Evolutionary conservation across 2,113 vertebrate genomes (phyloP), one percentile per base, ranked within the genome.

Genomic region (Rhipidura dahli): DNA sequence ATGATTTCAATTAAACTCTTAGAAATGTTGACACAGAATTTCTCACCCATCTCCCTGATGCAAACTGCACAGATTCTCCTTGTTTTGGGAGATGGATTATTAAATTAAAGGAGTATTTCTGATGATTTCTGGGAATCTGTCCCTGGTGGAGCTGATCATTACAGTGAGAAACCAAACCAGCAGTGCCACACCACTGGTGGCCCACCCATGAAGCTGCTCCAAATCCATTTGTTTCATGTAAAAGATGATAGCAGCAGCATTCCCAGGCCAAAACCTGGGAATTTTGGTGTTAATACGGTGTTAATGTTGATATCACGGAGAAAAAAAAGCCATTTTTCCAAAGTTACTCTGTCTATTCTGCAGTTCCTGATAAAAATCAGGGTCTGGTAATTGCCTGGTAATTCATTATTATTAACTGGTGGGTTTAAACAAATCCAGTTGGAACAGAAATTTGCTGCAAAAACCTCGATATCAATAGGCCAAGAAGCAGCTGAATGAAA

Each of bases 361-460:
- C 59, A 63, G 45, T 20, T 61, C 57, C 44, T 13, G 71, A 42
- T 68, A 44, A 9, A 42, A n/a, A 69, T 20, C 33, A 30, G 42
- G 2, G 1, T 22, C n/a, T 60, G 30, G 40, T 40, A 35, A 77
- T 66, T 40, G 59, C 22, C 37, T 79, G 49, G 33, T 37, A 56
- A 47, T 47, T 80, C 45, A 13, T 77, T 35, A 30, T 0, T 0
- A 7, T 33, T 60, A 56, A 20, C 10, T 1, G 11, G 9, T 10
- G 37, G 42, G 7, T 66, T 49, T 39, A 39, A 68, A 68, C 22
- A 57, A 68, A 68, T 39, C 27, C 33, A 33, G 7, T 4, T 47
- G 13, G 53, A 84, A 31, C 30, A 63, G 45, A 40, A 51, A 27
- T 57, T 70, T 60, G 7, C 23, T 23, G 11, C 30, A 72, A 73